These are phyloP conservation scores for Rhinolophus ferrumequinum DNA, from an alignment of 2,113 vertebrate genomes.

Conservation along the genomic window DNA sequence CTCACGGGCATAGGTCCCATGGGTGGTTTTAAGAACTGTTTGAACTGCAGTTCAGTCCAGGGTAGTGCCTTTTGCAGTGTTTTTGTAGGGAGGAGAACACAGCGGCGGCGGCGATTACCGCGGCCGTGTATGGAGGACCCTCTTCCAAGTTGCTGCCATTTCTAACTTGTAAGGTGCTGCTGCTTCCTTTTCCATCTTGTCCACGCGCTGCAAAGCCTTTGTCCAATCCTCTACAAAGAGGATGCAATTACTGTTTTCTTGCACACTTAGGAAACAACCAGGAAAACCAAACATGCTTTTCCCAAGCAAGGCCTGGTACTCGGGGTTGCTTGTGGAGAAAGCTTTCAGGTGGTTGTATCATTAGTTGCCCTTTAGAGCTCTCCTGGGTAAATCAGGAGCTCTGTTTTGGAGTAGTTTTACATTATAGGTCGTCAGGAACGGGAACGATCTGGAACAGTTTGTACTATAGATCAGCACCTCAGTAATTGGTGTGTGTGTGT, in stretches of 20 bases:
- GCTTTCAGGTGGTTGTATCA: background rate
- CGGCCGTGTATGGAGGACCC: background rate
- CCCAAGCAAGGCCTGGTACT: background rate
- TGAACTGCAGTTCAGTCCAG: background rate
- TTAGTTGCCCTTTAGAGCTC: background rate
- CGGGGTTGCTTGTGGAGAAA: background rate
- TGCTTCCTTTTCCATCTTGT: background rate
- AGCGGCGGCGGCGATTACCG: background rate
- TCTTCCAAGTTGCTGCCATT: background rate
- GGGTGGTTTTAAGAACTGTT: background rate
- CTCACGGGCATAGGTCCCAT: background rate
- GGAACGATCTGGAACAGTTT: background rate
- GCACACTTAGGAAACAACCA: background rate
- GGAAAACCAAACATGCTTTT: background rate
- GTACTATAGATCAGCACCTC: background rate
- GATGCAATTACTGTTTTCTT: conserved; percentile 20
- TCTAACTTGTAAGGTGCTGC: background rate
- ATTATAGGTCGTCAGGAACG: background rate
- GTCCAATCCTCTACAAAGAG: background rate
- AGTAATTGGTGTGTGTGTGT: background rate
- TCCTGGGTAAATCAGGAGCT: background rate
- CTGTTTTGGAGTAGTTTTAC: conserved; percentile 21
- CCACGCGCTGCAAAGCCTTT: conserved; percentile 19
- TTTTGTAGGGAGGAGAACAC: background rate
- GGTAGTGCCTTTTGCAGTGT: background rate